Conservation (phyloP, 2,113 vertebrate genomes). For the Lasiurus cinereus region DNA sequence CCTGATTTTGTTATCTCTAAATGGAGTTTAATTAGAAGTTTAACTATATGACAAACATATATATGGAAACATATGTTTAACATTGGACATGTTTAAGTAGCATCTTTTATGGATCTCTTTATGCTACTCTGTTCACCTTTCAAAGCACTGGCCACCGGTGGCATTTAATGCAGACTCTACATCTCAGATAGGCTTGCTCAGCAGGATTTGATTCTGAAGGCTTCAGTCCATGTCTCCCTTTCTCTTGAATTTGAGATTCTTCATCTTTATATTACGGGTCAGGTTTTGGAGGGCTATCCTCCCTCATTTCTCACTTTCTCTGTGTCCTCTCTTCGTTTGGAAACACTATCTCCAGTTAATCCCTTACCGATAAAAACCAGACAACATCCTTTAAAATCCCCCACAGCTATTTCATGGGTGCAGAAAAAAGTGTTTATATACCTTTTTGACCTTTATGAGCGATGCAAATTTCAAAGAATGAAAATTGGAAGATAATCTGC, state of each 20-base stretch:
- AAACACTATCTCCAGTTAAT: neutral
- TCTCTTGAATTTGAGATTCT: neutral
- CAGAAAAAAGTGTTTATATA: neutral
- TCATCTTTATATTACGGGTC: neutral
- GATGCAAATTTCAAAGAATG: neutral
- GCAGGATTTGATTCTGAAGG: neutral
- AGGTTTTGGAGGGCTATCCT: neutral
- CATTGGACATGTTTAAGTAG: neutral
- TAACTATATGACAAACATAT: neutral
- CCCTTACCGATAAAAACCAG: neutral
- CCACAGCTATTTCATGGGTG: neutral
- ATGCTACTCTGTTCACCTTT: neutral
- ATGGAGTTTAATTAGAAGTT: neutral
- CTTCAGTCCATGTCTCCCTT: neutral
- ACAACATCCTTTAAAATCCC: neutral
- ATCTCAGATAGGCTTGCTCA: neutral
- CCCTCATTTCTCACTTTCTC: neutral
- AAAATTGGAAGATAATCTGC: neutral
- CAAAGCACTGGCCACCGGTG: neutral
- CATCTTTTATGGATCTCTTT: neutral
- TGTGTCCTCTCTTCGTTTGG: neutral
- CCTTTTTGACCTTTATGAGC: neutral
- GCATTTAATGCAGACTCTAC: neutral
- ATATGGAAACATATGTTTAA: neutral
- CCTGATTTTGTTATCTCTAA: neutral